phyloP scores from a whole-genome alignment of 2,113 vertebrate genomes.

The Hydropotes inermis region DNA sequence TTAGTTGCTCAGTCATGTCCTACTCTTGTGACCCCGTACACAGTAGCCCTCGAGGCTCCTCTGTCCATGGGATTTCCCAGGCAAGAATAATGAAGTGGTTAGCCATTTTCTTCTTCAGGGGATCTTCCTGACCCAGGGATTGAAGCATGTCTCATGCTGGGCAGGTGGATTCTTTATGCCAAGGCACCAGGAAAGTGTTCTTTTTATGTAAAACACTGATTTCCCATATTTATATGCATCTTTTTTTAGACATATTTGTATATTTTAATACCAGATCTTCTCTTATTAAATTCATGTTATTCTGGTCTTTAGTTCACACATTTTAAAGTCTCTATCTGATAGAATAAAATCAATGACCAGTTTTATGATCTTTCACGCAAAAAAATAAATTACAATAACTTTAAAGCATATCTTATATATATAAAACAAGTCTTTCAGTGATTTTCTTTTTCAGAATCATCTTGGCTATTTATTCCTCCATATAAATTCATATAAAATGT shows the following conservation, averaged over 20 bases:
- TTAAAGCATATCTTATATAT: not conserved
- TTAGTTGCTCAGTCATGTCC: not conserved
- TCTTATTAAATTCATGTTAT: not conserved
- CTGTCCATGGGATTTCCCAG: not conserved
- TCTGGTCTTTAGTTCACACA: not conserved
- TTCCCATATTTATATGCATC: not conserved
- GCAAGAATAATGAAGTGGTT: not conserved
- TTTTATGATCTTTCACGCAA: not conserved
- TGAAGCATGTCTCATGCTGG: not conserved
- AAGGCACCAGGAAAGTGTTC: not conserved
- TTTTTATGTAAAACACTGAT: not conserved
- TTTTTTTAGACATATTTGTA: not conserved
- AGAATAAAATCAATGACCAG: slow-evolving; percentile 16
- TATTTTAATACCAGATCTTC: not conserved
- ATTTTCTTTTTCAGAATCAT: not conserved
- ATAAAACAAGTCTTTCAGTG: not conserved
- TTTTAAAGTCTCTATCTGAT: not conserved
- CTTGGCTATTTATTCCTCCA: not conserved
- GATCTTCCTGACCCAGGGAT: not conserved
- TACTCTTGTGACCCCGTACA: not conserved
- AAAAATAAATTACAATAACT: not conserved
- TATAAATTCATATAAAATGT: not conserved
- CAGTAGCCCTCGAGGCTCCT: not conserved
- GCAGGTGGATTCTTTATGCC: not conserved
- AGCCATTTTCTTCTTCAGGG: not conserved